Evolutionary conservation across 2,888 invertebrate genomes (phyloP).

Genomic region (Camptogramma bilineatum): DNA sequence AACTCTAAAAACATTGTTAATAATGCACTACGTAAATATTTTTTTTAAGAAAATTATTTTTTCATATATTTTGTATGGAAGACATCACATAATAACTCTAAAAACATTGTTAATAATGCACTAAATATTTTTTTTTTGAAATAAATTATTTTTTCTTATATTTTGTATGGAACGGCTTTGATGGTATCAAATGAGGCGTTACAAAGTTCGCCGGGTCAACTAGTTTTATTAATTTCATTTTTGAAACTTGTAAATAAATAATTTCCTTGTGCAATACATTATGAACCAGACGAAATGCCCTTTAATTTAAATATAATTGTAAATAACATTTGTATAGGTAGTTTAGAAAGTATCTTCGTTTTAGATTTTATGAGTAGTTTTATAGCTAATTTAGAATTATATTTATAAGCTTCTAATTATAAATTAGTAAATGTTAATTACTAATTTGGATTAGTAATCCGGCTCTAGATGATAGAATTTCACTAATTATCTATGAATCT

Average conservation of each 20-base stretch:
- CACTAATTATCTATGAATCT: slow-evolving; percentile 17
- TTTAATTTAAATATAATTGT: slow-evolving; percentile 42
- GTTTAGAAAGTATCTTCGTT: slow-evolving; percentile 33
- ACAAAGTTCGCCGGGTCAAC: too few relatives aligned
- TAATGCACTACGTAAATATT: too few relatives aligned
- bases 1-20: too few relatives aligned
- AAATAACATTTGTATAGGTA: slow-evolving; percentile 47
- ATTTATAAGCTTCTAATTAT: slow-evolving; percentile 40
- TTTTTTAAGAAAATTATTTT: not conserved
- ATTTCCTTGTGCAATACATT: slow-evolving; percentile 39
- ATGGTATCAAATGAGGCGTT: too few relatives aligned
- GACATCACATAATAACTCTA: too few relatives aligned
- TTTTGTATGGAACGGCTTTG: too few relatives aligned
- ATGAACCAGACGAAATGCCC: slow-evolving; percentile 35
- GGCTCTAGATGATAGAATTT: slow-evolving; percentile 17
- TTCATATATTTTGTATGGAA: too few relatives aligned
- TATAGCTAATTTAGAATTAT: slow-evolving; percentile 32
- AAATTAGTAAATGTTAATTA: slow-evolving; percentile 43
- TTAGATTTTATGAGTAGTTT: slow-evolving; percentile 40
- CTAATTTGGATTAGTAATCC: slow-evolving; percentile 40
- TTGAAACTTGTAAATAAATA: slow-evolving; percentile 8
- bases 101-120: too few relatives aligned
- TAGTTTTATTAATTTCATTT: too few relatives aligned
- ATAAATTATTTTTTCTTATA: too few relatives aligned
- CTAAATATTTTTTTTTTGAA: too few relatives aligned